phyloP scores from a whole-genome alignment of 2,797 vertebrate species.

The Chrysolophus pictus region DNA sequence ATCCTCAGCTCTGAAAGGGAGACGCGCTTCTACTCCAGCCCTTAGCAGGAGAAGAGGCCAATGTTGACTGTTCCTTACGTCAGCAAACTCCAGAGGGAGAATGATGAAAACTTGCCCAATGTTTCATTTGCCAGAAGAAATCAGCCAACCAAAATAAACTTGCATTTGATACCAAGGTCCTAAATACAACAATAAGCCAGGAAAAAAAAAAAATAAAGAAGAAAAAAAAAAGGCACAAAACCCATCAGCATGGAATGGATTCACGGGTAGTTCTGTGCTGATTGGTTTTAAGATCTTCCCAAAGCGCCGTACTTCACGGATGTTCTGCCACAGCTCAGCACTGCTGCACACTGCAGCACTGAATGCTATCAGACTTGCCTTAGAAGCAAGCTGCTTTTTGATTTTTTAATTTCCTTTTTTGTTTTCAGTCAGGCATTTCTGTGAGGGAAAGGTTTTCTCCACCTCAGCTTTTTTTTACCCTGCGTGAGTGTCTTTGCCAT shows the following conservation, averaged over 20 bases:
- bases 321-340: not conserved
- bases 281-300: not conserved
- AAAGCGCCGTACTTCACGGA: fast-evolving
- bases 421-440: not conserved
- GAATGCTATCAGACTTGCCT: not conserved
- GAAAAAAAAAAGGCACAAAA: not conserved
- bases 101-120: not conserved
- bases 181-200: not conserved
- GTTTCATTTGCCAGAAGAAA: not conserved
- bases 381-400: not conserved
- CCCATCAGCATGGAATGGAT: not conserved
- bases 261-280: not conserved
- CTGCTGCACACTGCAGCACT: fast-evolving
- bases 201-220: not conserved
- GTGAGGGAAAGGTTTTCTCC: not conserved
- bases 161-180: not conserved
- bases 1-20: not conserved
- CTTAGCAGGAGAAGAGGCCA: not conserved
- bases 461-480: not conserved
- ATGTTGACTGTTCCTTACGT: not conserved
- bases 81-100: not conserved
- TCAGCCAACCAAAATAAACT: not conserved
- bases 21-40: fast-evolving
- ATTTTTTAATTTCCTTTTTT: not conserved
- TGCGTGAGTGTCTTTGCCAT: not conserved